Evolutionary conservation across 1,140 invertebrate genomes (phyloP).

Genomic region (Zaprionus inermis): DNA sequence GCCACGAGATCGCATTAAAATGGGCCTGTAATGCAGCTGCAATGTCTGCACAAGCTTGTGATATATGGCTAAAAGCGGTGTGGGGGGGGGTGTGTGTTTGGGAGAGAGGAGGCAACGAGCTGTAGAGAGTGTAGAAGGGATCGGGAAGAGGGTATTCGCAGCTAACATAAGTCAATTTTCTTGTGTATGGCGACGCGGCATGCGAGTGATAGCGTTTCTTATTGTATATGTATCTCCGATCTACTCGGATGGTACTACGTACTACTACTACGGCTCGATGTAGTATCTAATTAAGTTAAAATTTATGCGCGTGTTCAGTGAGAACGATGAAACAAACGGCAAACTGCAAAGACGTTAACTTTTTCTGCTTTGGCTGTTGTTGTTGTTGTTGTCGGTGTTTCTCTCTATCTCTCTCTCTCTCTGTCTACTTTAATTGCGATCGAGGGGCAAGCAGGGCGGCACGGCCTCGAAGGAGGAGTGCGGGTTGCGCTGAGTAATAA

Average conservation of each 20-base stretch:
- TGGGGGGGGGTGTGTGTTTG: background rate
- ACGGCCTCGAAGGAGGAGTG: background rate
- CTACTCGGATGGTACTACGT: conserved; percentile 10
- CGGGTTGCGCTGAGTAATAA: conserved; percentile 55
- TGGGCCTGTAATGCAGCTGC: conserved; percentile 3
- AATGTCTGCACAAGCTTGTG: conserved; percentile 2
- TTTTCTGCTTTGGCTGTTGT: conserved; percentile 30
- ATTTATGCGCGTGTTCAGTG: conserved; percentile 81
- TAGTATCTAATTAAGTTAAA: conserved; percentile 77
- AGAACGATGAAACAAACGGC: conserved; percentile 78
- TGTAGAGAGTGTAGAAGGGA: background rate
- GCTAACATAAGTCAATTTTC: conserved; percentile 42
- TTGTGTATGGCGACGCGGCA: conserved; percentile 37
- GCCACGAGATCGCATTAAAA: conserved; percentile 3
- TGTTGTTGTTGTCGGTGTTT: conserved; percentile 4
- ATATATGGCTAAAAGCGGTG: conserved; percentile 5
- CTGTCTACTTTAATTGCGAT: conserved; percentile 67
- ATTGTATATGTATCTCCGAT: conserved; percentile 23
- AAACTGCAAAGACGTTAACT: conserved; percentile 68
- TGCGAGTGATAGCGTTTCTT: conserved; percentile 35
- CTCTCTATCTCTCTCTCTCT: conserved; percentile 34
- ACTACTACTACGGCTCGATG: conserved; percentile 20
- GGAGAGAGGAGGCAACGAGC: background rate
- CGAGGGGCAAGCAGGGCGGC: conserved; percentile 5
- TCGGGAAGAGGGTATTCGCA: conserved; percentile 1